Base-by-base conservation (phyloP, 53 echinoderm and acorn worm genomes). In the Stichopus horrens region DNA sequence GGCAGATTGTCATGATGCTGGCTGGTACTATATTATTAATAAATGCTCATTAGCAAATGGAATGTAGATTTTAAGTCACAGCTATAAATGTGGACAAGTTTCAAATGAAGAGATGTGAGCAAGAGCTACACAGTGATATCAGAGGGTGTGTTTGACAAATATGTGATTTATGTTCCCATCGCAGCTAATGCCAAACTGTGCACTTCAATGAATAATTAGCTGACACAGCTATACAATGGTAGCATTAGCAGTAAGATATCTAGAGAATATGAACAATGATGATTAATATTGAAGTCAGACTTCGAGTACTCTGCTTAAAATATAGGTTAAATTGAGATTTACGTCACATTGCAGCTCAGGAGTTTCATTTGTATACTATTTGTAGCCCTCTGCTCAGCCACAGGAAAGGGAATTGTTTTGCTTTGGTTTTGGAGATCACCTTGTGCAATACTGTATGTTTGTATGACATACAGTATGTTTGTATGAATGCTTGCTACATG, bases 21-120 rank as follows among this genome's bases (percentile, higher is more conserved):
- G 71, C 71, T 71, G 71, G 18, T 7, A 37, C 37, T 37, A 2
- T 37, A 81, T 56, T 56, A 57, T 81, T 57, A 81, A 21, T 81
- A 58, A 58, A 20, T 56, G 81, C 81, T 81, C 81, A 81, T 81
- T 81, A 81, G 81, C 81, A 81, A 81, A 81, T 81, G 81, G 81
- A 81, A 81, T 81, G 81, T 81, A 81, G 21, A 58, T 81, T 81
- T 81, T 56, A 52, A 81, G 56, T 81, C 56, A 20, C 58, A 21
- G 20, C 81, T 58, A 81, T 81, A 56, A 81, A 58, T 81, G 81
- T 81, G 57, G 81, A 79, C 19, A 21, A 79, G 54, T 54, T 54
- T 56, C 56, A 58, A 81, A 81, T 52, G 11, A 76, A 76, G 53
- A 81, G 22, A 81, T 81, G 81, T 57, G 57, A 58, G 57, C 81